Evolutionary conservation across 2,888 invertebrate species (phyloP).

Genomic region (Xylota segnis): DNA sequence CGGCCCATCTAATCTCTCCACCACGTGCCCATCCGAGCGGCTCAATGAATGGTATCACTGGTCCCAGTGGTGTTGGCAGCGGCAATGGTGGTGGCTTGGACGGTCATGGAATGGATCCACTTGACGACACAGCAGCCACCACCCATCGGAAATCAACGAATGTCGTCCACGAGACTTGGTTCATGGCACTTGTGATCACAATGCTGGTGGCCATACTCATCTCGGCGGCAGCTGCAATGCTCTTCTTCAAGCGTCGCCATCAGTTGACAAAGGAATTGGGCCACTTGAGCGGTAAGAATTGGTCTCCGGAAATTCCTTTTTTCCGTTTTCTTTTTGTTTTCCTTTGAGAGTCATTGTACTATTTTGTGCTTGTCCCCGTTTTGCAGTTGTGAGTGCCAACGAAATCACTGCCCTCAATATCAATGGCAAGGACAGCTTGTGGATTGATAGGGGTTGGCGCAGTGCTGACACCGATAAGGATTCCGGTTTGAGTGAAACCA

Average conservation of each 20-base stretch:
- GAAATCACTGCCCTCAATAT: conserved; percentile 85
- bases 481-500: conserved; percentile 86
- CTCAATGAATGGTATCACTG: conserved; percentile 81
- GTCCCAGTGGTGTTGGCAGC: conserved; percentile 70
- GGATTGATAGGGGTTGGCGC: conserved; percentile 90
- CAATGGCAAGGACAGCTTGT: conserved; percentile 87
- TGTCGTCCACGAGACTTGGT: conserved; percentile 84
- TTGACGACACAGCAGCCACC: conserved; percentile 82
- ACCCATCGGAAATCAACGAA: conserved; percentile 83
- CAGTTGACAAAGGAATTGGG: conserved; percentile 86
- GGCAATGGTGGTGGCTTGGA: conserved; percentile 77
- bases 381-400: conserved; percentile 84
- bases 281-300: conserved; percentile 86
- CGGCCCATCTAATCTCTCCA: conserved; percentile 83
- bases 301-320: conserved; percentile 46
- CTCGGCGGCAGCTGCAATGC: conserved; percentile 82
- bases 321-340: conserved; percentile 18
- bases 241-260: conserved; percentile 84
- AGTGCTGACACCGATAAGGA: conserved; percentile 88
- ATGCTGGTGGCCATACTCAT: conserved; percentile 82
- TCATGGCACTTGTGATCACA: conserved; percentile 83
- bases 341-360: conserved; percentile 41
- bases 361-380: conserved; percentile 26
- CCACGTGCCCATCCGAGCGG: conserved; percentile 85
- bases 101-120: conserved; percentile 80